These are phyloP conservation scores for Molothrus aeneus DNA, from an alignment of 2,797 vertebrate species.

Conservation along the genomic window DNA sequence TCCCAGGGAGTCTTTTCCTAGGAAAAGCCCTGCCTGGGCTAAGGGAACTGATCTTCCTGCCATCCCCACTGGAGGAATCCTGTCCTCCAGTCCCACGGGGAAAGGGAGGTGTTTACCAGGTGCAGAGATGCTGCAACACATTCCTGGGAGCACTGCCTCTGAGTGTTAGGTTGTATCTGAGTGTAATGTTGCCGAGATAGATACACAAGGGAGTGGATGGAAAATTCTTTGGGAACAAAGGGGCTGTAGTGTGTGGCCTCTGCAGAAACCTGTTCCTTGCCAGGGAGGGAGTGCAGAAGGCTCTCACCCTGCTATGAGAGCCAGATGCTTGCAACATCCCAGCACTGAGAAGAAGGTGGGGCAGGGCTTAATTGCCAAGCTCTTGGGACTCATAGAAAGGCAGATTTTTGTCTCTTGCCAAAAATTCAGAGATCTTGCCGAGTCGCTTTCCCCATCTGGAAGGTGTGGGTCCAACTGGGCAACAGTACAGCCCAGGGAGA, in stretches of 20 bases:
- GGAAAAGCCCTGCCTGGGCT: background rate
- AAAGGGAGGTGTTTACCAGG: background rate
- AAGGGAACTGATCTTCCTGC: background rate
- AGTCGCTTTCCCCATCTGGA: background rate
- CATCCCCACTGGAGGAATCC: background rate
- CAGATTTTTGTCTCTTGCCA: background rate
- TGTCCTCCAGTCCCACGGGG: background rate
- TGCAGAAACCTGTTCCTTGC: background rate
- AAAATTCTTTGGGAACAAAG: slow-evolving; percentile 3
- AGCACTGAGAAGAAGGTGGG: background rate
- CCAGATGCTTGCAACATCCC: background rate
- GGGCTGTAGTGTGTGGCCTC: background rate
- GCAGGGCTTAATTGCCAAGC: background rate
- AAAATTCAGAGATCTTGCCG: background rate
- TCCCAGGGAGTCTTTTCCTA: background rate
- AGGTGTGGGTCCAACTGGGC: background rate
- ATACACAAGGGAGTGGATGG: background rate
- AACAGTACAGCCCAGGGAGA: background rate
- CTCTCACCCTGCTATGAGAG: background rate
- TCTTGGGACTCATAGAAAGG: background rate
- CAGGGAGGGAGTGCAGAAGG: background rate
- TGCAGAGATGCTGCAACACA: background rate
- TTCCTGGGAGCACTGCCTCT: background rate
- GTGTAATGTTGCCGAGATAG: background rate
- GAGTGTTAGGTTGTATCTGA: background rate